Evolutionary conservation across 2,797 vertebrate genomes (phyloP).

Genomic region (Linurgus olivaceus): DNA sequence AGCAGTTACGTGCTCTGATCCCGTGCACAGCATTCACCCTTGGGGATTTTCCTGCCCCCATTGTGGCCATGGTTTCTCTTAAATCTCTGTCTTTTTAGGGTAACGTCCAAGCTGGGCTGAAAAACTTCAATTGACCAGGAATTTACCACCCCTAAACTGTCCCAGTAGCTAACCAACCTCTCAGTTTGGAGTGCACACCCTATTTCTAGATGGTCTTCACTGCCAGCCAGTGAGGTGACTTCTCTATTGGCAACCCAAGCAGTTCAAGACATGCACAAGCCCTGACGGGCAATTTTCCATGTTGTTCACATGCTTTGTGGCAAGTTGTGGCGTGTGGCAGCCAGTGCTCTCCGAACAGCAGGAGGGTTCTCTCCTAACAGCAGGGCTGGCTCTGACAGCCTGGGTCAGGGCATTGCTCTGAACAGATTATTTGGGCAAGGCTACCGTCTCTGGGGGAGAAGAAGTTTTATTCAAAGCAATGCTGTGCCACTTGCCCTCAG

Average conservation of each 20-base stretch:
- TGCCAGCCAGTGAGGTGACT: not conserved
- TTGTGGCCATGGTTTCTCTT: not conserved
- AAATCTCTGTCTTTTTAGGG: not conserved
- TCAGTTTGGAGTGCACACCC: not conserved
- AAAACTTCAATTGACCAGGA: not conserved
- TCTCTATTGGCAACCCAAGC: not conserved
- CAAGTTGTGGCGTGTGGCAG: constrained; percentile 19
- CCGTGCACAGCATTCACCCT: not conserved
- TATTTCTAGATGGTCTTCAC: not conserved
- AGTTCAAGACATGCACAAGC: not conserved
- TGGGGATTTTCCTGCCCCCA: not conserved
- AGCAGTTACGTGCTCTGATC: not conserved
- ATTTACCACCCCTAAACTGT: not conserved
- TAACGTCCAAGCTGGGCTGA: not conserved
- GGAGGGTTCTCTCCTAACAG: not conserved
- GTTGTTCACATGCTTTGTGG: not conserved
- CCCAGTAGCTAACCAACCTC: not conserved
- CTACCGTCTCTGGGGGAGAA: not conserved
- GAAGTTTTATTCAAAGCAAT: not conserved
- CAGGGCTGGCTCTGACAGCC: not conserved
- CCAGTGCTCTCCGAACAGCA: not conserved
- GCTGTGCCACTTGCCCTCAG: not conserved
- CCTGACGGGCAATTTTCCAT: not conserved
- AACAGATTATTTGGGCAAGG: not conserved
- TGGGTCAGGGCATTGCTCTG: not conserved